phyloP scores from a whole-genome alignment of 2,888 invertebrate species.

The Idaea aversata region DNA sequence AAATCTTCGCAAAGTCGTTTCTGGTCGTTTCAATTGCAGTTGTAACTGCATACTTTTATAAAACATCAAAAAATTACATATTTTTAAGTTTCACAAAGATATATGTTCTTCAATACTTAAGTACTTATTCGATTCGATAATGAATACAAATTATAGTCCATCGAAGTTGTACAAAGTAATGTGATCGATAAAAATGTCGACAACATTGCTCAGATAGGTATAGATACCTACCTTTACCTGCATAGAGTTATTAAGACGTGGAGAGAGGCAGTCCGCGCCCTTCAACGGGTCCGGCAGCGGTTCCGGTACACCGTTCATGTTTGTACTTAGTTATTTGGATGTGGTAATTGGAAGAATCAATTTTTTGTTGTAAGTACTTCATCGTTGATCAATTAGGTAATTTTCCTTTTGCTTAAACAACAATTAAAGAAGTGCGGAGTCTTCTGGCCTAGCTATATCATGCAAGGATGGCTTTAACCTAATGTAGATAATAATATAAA shows the following conservation, averaged over 20 bases:
- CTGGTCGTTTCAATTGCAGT: no score
- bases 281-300: slow-evolving; percentile 38
- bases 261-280: slow-evolving; percentile 38
- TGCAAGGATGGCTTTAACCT: no score
- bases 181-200: not conserved
- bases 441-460: no score
- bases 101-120: not conserved
- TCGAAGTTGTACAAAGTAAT: not conserved
- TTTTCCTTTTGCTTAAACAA: no score
- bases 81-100: no score
- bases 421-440: no score
- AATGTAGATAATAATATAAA: no score
- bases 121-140: not conserved
- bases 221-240: not conserved
- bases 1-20: no score
- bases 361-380: no score
- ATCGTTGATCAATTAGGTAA: no score
- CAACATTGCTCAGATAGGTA: not conserved
- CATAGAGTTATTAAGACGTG: slow-evolving; percentile 28
- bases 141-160: not conserved
- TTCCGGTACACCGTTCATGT: slow-evolving; percentile 30
- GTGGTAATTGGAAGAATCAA: not conserved
- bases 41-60: no score
- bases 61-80: no score
- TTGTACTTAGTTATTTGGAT: not conserved